A percentile compares a stretch with the other conserved stretches of the same genome.
These are phyloP conservation scores for Cyprinodon diabolis DNA, from an alignment of 2,797 vertebrate species.

Conservation along the genomic window DNA sequence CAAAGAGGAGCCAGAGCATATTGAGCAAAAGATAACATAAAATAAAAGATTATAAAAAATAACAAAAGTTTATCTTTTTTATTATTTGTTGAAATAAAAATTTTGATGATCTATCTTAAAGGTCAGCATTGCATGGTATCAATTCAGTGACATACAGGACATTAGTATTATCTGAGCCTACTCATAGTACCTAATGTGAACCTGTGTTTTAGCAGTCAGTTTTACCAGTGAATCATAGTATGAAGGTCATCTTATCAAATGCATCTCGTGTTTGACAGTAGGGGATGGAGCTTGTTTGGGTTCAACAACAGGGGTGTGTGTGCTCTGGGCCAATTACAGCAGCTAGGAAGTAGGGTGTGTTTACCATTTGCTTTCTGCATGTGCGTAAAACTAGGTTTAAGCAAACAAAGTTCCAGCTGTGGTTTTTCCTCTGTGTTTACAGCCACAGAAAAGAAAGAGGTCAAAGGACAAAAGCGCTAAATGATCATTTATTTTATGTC, in stretches of 20 bases:
- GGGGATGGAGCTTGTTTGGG: slow-evolving; percentile 13
- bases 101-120: not conserved
- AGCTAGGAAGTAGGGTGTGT: slow-evolving; percentile 55
- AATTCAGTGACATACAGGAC: not conserved
- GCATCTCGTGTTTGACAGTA: slow-evolving; percentile 42
- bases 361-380: not conserved
- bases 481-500: slow-evolving; percentile 4
- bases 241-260: slow-evolving; percentile 52
- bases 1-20: too few species aligned
- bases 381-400: slow-evolving; percentile 3
- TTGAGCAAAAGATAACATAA: too few species aligned
- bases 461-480: not conserved
- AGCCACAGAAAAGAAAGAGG: not conserved
- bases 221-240: slow-evolving; percentile 27
- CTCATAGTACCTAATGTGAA: slow-evolving; percentile 9
- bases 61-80: not conserved
- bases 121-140: not conserved
- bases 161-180: not conserved
- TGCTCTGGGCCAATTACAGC: slow-evolving; percentile 60
- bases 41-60: too few species aligned
- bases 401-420: not conserved
- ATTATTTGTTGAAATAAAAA: not conserved
- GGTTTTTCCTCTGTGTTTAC: not conserved
- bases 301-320: slow-evolving; percentile 43
- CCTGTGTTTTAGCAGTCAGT: slow-evolving; percentile 9